A percentile compares a stretch with the other conserved stretches of the same genome.
phyloP scores from a whole-genome alignment of 2,797 vertebrate species.

The Gallinago nigripennis region DNA sequence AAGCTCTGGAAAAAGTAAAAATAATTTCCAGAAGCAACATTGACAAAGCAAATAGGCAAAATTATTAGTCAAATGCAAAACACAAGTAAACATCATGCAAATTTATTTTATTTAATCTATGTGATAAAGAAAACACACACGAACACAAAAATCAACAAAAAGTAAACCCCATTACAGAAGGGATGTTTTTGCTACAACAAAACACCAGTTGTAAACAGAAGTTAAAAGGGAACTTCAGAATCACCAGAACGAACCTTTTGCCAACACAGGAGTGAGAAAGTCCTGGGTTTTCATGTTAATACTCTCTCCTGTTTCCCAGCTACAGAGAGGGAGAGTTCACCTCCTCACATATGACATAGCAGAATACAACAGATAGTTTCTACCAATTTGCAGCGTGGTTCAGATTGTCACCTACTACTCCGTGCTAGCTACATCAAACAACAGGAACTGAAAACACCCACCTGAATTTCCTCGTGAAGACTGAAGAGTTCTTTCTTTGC shows the following conservation, averaged over 20 bases:
- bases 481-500: slow-evolving; percentile 83
- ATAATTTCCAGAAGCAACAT: not conserved
- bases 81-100: not conserved
- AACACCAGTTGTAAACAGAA: not conserved
- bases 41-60: not conserved
- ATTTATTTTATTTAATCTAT: not conserved
- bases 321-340: not conserved
- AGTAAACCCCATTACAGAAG: not conserved
- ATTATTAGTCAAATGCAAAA: not conserved
- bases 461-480: slow-evolving; percentile 85
- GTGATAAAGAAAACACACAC: not conserved
- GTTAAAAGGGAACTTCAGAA: not conserved
- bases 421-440: not conserved
- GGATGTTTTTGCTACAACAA: not conserved
- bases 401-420: not conserved
- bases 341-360: not conserved
- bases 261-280: not conserved
- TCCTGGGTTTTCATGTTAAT: not conserved
- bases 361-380: not conserved
- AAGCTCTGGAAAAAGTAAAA: slow-evolving; percentile 75
- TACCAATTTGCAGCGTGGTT: not conserved
- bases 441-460: slow-evolving; percentile 47
- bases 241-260: not conserved
- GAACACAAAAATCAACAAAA: not conserved
- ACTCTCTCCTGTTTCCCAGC: not conserved